Conservation (phyloP, 2,888 invertebrate species). For the Stegana nigrithorax region DNA sequence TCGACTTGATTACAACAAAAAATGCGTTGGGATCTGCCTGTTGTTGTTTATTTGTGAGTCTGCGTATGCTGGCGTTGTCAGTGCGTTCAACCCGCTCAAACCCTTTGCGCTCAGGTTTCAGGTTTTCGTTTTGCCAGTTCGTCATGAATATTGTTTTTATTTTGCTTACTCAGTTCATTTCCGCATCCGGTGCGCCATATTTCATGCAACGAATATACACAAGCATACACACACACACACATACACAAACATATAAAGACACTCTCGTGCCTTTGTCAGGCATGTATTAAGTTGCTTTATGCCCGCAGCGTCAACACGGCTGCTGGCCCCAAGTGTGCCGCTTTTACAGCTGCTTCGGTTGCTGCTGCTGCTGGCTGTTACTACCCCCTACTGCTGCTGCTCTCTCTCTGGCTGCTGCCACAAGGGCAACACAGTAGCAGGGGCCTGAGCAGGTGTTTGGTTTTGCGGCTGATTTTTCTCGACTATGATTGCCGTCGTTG, state of each 20-base stretch:
- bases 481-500: too few species aligned
- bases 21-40: background rate
- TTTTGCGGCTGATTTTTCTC: too few species aligned
- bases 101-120: slow-evolving; percentile 9
- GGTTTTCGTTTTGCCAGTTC: slow-evolving; percentile 23
- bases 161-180: slow-evolving; percentile 44
- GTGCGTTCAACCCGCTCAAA: slow-evolving; percentile 36
- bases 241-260: background rate
- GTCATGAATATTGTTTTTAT: slow-evolving; percentile 32
- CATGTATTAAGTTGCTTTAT: too few species aligned
- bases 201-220: slow-evolving; percentile 10
- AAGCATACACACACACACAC: too few species aligned
- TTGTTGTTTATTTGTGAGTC: background rate
- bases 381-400: too few species aligned
- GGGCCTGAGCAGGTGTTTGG: too few species aligned
- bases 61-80: background rate
- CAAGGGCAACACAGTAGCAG: too few species aligned
- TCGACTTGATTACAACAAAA: background rate
- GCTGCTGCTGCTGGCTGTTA: too few species aligned
- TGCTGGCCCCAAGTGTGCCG: background rate
- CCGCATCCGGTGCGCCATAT: slow-evolving; percentile 42
- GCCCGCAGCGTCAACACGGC: background rate
- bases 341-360: background rate
- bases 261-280: background rate
- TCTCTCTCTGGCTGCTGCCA: too few species aligned